A percentile compares a stretch with the other conserved stretches of the same genome.
These are phyloP conservation scores for Drosophila pachea DNA, from an alignment of 1,140 invertebrate genomes.

Conservation along the genomic window DNA sequence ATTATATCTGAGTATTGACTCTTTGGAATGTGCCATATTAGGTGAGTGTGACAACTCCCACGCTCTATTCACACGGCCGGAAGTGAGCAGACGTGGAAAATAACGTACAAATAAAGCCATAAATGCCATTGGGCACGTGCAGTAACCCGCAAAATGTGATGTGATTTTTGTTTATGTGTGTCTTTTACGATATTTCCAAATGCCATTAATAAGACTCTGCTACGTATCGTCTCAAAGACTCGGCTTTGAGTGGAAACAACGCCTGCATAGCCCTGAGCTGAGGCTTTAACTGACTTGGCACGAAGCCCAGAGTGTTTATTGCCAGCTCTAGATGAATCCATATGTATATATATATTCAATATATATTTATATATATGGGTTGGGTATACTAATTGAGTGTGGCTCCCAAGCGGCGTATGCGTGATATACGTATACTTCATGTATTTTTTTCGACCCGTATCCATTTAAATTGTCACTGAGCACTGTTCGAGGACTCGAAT, in stretches of 20 bases:
- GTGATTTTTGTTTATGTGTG: constrained; percentile 22
- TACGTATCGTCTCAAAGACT: constrained; percentile 18
- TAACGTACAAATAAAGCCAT: constrained; percentile 6
- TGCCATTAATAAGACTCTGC: constrained; percentile 36
- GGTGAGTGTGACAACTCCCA: neutral
- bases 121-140: constrained; percentile 31
- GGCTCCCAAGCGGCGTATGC: constrained; percentile 28
- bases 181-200: constrained; percentile 35
- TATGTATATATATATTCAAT: neutral
- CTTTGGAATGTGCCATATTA: constrained; percentile 22
- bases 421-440: constrained; percentile 10
- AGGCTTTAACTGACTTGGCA: constrained; percentile 23
- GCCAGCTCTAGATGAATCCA: neutral
- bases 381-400: constrained; percentile 18
- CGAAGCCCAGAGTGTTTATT: neutral
- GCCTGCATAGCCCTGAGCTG: constrained; percentile 43
- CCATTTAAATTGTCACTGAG: neutral
- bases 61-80: constrained; percentile 31
- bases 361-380: neutral
- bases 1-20: neutral
- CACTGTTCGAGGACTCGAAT: constrained; percentile 11
- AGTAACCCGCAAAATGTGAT: constrained; percentile 7
- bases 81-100: constrained; percentile 24
- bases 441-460: constrained; percentile 1
- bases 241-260: constrained; percentile 19